Conservation (phyloP, 2,888 invertebrate species). For the Epicampocera succincta region DNA sequence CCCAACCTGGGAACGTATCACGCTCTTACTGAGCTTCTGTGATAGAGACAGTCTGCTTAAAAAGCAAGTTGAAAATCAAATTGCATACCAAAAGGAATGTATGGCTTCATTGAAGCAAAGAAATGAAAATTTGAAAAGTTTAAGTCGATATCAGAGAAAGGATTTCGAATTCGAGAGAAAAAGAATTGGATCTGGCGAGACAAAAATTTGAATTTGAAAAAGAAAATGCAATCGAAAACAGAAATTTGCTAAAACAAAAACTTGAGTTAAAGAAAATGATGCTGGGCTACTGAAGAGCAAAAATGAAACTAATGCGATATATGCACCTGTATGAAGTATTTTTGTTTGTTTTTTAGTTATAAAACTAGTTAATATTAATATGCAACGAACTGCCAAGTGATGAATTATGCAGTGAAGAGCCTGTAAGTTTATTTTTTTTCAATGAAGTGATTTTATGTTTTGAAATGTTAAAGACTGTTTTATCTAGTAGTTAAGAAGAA, state of each 20-base stretch:
- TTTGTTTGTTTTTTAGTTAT: constrained; percentile 3
- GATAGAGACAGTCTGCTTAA: too few relatives aligned
- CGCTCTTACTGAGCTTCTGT: too few relatives aligned
- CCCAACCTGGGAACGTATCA: not conserved
- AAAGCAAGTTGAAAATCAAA: not conserved
- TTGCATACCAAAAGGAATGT: not conserved
- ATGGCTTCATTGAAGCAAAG: too few relatives aligned
- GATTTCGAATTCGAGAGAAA: constrained; percentile 14
- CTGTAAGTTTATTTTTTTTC: constrained; percentile 2
- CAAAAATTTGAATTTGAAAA: constrained; percentile 14
- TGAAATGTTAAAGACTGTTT: not conserved
- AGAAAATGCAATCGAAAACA: constrained; percentile 18
- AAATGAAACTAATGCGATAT: constrained; percentile 26
- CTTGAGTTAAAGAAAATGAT: constrained; percentile 18
- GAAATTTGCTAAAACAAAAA: constrained; percentile 14
- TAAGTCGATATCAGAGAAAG: constrained; percentile 21
- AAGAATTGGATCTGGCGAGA: too few relatives aligned
- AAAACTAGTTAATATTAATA: constrained; percentile 15
- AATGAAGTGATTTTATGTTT: constrained; percentile 16
- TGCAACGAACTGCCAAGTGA: constrained; percentile 16
- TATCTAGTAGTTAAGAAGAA: constrained; percentile 12
- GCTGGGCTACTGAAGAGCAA: constrained; percentile 1
- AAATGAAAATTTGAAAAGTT: constrained; percentile 15
- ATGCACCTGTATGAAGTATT: not conserved
- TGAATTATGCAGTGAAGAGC: not conserved